Evolutionary conservation across 2,888 invertebrate genomes (phyloP).

Genomic region (Eulithis prunata): DNA sequence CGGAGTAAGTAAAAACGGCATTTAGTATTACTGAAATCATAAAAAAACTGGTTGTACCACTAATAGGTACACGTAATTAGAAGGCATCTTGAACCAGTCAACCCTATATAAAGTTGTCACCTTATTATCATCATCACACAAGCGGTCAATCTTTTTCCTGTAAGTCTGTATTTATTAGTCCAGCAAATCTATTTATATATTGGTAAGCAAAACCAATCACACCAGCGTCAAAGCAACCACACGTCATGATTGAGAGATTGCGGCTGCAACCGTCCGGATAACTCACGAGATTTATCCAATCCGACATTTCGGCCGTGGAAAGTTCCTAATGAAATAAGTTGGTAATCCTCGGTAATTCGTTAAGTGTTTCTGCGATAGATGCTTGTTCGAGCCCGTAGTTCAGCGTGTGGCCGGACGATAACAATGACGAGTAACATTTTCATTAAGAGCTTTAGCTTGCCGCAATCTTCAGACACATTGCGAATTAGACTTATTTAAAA

Average conservation of each 20-base stretch:
- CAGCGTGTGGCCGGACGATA: constrained; percentile 42
- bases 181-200: constrained; percentile 1
- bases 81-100: no score
- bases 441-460: constrained; percentile 35
- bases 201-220: constrained; percentile 24
- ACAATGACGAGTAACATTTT: constrained; percentile 41
- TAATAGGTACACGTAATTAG: not conserved
- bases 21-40: constrained; percentile 7
- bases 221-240: constrained; percentile 34
- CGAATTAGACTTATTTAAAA: constrained; percentile 10
- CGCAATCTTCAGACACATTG: constrained; percentile 15
- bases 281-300: constrained; percentile 71
- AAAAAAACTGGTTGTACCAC: not conserved
- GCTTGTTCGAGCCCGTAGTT: constrained; percentile 57
- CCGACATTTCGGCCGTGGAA: constrained; percentile 68
- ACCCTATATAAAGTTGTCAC: no score
- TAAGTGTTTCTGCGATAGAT: constrained; percentile 70
- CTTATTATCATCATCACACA: not conserved
- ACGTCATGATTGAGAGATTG: constrained; percentile 49
- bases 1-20: constrained; percentile 3
- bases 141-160: not conserved
- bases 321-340: constrained; percentile 79
- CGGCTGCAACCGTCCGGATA: constrained; percentile 66
- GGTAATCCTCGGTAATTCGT: constrained; percentile 75
- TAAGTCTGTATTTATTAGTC: not conserved